These are phyloP conservation scores for Peucedramus taeniatus DNA, from an alignment of 2,113 vertebrate species.

Conservation along the genomic window DNA sequence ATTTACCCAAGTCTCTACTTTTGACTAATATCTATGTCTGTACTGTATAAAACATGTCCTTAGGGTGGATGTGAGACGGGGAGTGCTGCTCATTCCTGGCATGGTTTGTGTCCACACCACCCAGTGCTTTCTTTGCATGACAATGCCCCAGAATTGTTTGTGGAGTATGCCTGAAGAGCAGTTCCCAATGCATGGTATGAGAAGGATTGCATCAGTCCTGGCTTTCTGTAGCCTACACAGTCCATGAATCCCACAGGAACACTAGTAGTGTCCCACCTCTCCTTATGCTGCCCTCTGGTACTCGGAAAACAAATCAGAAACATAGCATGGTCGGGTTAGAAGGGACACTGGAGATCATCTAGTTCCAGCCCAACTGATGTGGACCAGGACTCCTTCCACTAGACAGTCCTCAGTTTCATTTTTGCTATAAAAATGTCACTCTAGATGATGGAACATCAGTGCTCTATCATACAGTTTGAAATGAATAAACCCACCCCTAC, in stretches of 20 bases:
- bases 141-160: neutral
- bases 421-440: neutral
- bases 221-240: neutral
- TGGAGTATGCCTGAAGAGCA: neutral
- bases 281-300: neutral
- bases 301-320: neutral
- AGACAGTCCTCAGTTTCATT: neutral
- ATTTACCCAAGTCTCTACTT: neutral
- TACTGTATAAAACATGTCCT: neutral
- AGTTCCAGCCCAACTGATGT: neutral
- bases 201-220: neutral
- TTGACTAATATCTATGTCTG: neutral
- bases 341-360: neutral
- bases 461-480: neutral
- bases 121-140: neutral
- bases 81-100: neutral
- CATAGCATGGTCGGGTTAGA: neutral
- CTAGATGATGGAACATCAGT: neutral
- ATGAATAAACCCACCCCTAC: fast-evolving
- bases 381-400: neutral
- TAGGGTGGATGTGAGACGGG: neutral
- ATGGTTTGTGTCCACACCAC: neutral
- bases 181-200: neutral
- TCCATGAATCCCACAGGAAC: fast-evolving
- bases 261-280: neutral